These are phyloP conservation scores for Dicrurus megarhynchus DNA, from an alignment of 2,113 vertebrate species.

Conservation along the genomic window DNA sequence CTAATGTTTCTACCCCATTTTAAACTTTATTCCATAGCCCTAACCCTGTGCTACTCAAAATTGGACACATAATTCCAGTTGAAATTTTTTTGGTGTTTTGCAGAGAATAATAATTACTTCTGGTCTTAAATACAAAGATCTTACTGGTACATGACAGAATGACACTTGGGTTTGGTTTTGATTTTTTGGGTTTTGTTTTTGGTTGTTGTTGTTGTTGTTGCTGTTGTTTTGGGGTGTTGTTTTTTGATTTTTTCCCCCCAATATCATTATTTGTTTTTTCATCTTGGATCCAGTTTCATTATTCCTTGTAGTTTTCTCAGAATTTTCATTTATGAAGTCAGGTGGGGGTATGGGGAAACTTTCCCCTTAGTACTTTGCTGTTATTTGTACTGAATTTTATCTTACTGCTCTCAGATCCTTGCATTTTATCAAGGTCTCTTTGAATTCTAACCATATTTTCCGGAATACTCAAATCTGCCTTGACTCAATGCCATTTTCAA, in stretches of 20 bases:
- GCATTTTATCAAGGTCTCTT: background rate
- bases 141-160: background rate
- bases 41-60: background rate
- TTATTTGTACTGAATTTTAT: background rate
- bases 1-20: background rate
- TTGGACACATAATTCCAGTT: background rate
- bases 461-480: background rate
- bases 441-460: background rate
- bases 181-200: background rate
- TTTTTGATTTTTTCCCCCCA: fast-evolving
- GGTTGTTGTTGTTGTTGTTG: background rate
- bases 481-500: background rate
- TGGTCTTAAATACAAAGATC: background rate
- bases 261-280: background rate
- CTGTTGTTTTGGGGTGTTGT: background rate
- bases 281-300: background rate
- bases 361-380: background rate
- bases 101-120: background rate
- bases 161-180: background rate
- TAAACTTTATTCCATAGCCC: background rate
- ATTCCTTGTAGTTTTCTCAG: background rate
- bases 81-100: background rate
- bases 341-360: background rate
- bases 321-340: background rate
- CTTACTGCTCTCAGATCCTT: background rate